These are phyloP conservation scores for Molothrus ater DNA, from an alignment of 2,797 vertebrate genomes.

Conservation along the genomic window DNA sequence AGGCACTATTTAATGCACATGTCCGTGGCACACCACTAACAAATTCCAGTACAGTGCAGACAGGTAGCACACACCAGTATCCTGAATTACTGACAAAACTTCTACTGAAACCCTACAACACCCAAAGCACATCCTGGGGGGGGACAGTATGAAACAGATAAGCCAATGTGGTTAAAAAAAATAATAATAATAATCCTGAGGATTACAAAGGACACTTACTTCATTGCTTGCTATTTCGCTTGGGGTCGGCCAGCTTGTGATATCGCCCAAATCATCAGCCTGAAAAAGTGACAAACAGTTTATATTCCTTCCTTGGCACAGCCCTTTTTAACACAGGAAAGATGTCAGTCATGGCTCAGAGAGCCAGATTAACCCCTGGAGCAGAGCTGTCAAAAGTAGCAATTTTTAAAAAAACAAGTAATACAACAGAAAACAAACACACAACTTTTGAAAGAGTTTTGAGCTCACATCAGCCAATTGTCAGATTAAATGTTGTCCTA, in stretches of 20 bases:
- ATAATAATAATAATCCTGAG: background rate
- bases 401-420: background rate
- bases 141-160: background rate
- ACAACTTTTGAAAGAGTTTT: background rate
- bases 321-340: background rate
- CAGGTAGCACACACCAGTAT: background rate
- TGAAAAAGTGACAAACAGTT: slow-evolving; percentile 66
- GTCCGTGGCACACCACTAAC: accelerated
- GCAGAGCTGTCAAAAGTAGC: background rate
- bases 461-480: background rate
- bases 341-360: background rate
- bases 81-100: background rate
- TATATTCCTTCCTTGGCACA: background rate
- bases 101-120: background rate
- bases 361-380: background rate
- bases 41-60: background rate
- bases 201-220: slow-evolving; percentile 72
- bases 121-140: background rate
- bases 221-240: slow-evolving; percentile 90
- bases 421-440: background rate
- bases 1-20: background rate
- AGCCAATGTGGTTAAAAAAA: background rate
- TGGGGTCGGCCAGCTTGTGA: slow-evolving; percentile 95
- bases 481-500: background rate
- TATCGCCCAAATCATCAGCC: slow-evolving; percentile 91